phyloP scores from a whole-genome alignment of 2,888 invertebrate species.

The Drosophila demipolita region DNA sequence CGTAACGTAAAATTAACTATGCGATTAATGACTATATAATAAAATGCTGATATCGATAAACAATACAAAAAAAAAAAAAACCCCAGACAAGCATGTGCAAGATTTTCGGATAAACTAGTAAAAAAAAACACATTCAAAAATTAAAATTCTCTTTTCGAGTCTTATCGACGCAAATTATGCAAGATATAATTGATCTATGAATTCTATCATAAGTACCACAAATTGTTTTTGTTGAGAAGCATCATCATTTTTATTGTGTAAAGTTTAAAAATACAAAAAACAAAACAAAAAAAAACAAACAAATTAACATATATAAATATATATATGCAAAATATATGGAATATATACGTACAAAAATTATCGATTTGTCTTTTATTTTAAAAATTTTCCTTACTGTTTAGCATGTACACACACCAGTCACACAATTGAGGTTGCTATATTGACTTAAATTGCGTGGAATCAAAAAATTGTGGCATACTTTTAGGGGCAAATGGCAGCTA shows the following conservation, averaged over 20 bases:
- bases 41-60: slow-evolving; percentile 28
- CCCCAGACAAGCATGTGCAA: slow-evolving; percentile 32
- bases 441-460: background rate
- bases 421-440: background rate
- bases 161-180: slow-evolving; percentile 52
- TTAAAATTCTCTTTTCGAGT: slow-evolving; percentile 50
- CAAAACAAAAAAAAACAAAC: slow-evolving; percentile 59
- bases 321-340: slow-evolving; percentile 77
- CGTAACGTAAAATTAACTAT: slow-evolving; percentile 32
- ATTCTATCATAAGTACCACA: slow-evolving; percentile 65
- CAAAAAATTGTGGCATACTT: background rate
- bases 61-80: slow-evolving; percentile 9
- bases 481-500: fast-evolving
- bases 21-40: slow-evolving; percentile 38
- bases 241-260: slow-evolving; percentile 77
- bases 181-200: slow-evolving; percentile 53
- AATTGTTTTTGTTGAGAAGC: slow-evolving; percentile 74
- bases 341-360: slow-evolving; percentile 58
- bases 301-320: slow-evolving; percentile 53
- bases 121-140: slow-evolving; percentile 36
- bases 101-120: slow-evolving; percentile 45
- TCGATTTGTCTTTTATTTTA: background rate
- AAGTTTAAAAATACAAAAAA: slow-evolving; percentile 48
- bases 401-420: too few relatives aligned
- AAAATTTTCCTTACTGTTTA: background rate